Evolutionary conservation across 2,888 invertebrate genomes (phyloP).

Genomic region (Cosmia pyralina): DNA sequence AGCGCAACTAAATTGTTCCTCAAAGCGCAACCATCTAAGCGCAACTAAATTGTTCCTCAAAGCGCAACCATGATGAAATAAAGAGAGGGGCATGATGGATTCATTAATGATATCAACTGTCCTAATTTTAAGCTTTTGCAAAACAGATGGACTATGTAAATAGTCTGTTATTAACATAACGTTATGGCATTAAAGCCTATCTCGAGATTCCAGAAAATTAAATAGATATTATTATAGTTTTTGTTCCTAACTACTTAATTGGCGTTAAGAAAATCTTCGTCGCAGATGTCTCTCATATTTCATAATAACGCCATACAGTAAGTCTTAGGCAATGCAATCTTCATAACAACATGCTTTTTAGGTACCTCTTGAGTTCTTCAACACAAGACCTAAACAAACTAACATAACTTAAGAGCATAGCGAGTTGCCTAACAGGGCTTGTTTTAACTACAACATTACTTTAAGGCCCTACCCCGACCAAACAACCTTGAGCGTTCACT

Average conservation of each 20-base stretch:
- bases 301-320: conserved; percentile 11
- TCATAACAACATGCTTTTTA: conserved; percentile 23
- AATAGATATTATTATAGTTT: conserved; percentile 6
- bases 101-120: too few relatives aligned
- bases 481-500: too few relatives aligned
- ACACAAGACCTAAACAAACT: conserved; percentile 33
- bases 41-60: too few relatives aligned
- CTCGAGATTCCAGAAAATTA: conserved; percentile 2
- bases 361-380: conserved; percentile 9
- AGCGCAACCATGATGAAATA: too few relatives aligned
- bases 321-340: conserved; percentile 15
- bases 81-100: too few relatives aligned
- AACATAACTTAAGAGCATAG: conserved; percentile 18
- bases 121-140: too few relatives aligned
- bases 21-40: too few relatives aligned
- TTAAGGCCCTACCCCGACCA: too few relatives aligned
- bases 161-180: not conserved
- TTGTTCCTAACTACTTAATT: not conserved
- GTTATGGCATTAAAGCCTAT: not conserved
- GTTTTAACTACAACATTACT: conserved; percentile 2
- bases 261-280: conserved; percentile 9
- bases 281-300: conserved; percentile 12
- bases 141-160: too few relatives aligned
- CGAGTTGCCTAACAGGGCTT: conserved; percentile 25
- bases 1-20: too few relatives aligned